Percentiles rank a stretch among this genome's conserved stretches.
Evolutionary conservation across 2,888 invertebrate species (phyloP).

Genomic region (Leptopilina myrica): DNA sequence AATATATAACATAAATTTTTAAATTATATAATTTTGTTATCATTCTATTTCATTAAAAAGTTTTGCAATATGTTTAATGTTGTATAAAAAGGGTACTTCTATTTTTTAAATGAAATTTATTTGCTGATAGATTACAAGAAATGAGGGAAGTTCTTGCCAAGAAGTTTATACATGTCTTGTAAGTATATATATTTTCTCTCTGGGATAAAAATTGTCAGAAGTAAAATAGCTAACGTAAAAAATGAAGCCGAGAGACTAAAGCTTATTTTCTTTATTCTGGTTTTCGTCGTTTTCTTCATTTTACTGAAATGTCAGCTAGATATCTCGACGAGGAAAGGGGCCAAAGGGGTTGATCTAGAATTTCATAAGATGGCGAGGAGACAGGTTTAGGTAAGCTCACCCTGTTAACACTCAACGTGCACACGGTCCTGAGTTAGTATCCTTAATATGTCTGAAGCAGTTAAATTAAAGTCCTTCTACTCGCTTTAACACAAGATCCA

Average conservation of each 20-base stretch:
- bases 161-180: background rate
- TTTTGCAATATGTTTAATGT: too few relatives aligned
- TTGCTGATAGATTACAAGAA: constrained; percentile 13
- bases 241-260: background rate
- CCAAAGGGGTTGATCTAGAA: constrained; percentile 47
- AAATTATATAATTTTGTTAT: too few relatives aligned
- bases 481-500: constrained; percentile 56
- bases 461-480: constrained; percentile 66
- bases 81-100: background rate
- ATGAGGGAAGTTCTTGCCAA: background rate
- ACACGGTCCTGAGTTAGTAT: constrained; percentile 61
- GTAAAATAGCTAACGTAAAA: constrained; percentile 8
- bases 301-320: constrained; percentile 20
- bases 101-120: background rate
- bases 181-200: background rate
- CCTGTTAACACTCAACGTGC: constrained; percentile 58
- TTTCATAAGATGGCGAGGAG: constrained; percentile 59
- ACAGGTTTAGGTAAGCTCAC: constrained; percentile 58
- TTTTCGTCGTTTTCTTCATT: constrained; percentile 24
- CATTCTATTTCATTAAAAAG: too few relatives aligned
- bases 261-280: constrained; percentile 17
- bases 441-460: constrained; percentile 67
- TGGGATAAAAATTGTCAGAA: background rate
- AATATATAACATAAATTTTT: too few relatives aligned
- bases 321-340: background rate